Evolutionary conservation across 1,140 invertebrate species (phyloP).

Genomic region (Physella acuta): DNA sequence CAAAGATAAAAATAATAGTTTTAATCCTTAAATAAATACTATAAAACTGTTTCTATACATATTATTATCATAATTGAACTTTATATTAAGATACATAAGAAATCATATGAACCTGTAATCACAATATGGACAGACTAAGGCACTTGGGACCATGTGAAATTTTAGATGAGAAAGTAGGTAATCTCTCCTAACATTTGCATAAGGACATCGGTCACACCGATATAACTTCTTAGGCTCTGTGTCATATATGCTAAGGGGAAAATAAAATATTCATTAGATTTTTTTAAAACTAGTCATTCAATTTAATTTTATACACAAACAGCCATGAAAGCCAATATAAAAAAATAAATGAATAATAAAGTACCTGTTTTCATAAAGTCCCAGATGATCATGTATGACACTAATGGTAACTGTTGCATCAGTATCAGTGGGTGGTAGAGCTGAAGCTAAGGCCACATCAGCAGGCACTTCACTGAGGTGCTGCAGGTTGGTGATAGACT

Average conservation of each 20-base stretch:
- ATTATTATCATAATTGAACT: no score
- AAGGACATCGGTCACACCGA: conserved; percentile 77
- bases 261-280: no score
- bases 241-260: conserved; percentile 29
- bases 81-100: not conserved
- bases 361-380: conserved; percentile 52
- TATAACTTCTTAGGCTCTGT: conserved; percentile 60
- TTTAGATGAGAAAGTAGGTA: conserved; percentile 75
- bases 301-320: no score
- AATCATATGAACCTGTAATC: conserved; percentile 66
- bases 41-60: no score
- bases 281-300: no score
- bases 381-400: conserved; percentile 54
- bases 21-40: no score
- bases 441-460: conserved; percentile 53
- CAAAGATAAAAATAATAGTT: no score
- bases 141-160: conserved; percentile 69
- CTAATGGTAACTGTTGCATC: conserved; percentile 43
- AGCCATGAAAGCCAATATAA: no score
- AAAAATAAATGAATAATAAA: no score
- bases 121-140: conserved; percentile 77
- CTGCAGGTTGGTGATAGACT: conserved; percentile 54
- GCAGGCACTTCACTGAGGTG: conserved; percentile 53
- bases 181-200: conserved; percentile 73
- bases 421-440: conserved; percentile 43